These are phyloP conservation scores for Polydrusus tereticollis DNA, from an alignment of 2,888 invertebrate genomes.

Conservation along the genomic window DNA sequence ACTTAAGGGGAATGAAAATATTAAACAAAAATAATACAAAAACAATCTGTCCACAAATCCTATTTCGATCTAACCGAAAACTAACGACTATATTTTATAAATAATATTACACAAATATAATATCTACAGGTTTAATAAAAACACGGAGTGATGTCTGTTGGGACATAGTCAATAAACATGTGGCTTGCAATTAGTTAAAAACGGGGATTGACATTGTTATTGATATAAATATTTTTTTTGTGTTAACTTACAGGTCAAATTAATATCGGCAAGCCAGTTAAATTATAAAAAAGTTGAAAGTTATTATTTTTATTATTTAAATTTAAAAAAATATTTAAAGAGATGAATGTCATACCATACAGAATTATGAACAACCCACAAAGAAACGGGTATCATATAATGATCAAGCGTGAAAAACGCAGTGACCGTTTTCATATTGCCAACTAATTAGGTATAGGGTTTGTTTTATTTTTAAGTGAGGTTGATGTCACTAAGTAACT, in stretches of 20 bases:
- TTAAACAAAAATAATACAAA: constrained; percentile 10
- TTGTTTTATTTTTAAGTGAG: too few relatives aligned
- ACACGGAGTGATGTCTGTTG: neutral
- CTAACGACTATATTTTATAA: constrained; percentile 2
- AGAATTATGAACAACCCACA: neutral
- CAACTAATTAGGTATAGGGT: neutral
- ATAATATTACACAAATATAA: constrained; percentile 15
- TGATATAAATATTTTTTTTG: neutral
- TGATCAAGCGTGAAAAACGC: neutral
- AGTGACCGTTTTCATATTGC: neutral
- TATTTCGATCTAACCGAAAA: constrained; percentile 4
- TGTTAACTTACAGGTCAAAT: neutral
- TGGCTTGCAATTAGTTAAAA: neutral
- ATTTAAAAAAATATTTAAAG: too few relatives aligned
- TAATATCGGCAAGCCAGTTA: too few relatives aligned
- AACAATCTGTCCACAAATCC: constrained; percentile 15
- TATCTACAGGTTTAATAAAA: constrained; percentile 6
- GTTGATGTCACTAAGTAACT: too few relatives aligned
- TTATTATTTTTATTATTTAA: too few relatives aligned
- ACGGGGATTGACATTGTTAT: neutral
- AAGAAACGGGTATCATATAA: neutral
- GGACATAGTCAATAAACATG: neutral
- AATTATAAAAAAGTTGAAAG: too few relatives aligned
- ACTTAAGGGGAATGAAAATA: neutral
- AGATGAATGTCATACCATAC: neutral